Base-by-base conservation (phyloP, 1,140 invertebrate genomes). In the Melitaea cinxia region DNA sequence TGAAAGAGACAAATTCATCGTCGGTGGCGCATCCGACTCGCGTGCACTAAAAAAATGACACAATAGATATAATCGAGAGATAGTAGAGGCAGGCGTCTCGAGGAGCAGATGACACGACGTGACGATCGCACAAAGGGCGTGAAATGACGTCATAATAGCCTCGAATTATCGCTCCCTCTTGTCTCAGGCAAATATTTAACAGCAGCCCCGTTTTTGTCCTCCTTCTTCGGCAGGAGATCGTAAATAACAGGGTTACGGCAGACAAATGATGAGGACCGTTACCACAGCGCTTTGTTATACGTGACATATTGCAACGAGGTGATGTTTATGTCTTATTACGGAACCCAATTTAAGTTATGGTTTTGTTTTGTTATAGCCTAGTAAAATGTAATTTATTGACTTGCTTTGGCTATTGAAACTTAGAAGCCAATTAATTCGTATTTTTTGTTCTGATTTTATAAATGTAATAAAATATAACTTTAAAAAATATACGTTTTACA, bases 101-200 rank as follows among this genome's bases (percentile, higher is more conserved):
- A 86, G 82, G 70, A 88, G 86, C 88, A 89, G 86, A 89, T 90
- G 88, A 90, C 88, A 90, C 81, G 85, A 72, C 76, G 82, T 88
- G 88, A 91, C 85, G 88, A 82, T 75, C 83, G 77, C 80, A 91
- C 85, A 91, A 91, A 89, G 76, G 86, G 85, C 86, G 88, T 87
- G 82, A 91, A 89, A 78, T 91, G 88, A 91, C 88, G 88, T 89
- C 88, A 91, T 91, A 91, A 91, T 91, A 88, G 82, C 84, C 83
- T 88, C 88, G 88, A 91, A 91, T 91, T 91, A 91, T 91, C 88
- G 81, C 84, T 73, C 86, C 85, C 86, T 88, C 88, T 90, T 88
- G 88, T 91, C 88, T 91, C 85, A 88, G 83, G 80, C 86, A 91
- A 91, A 91, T 91, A 91, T 91, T 91, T 91, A 91, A 87, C 83